phyloP scores from a whole-genome alignment of 2,797 vertebrate species.

The Scyliorhinus canicula region DNA sequence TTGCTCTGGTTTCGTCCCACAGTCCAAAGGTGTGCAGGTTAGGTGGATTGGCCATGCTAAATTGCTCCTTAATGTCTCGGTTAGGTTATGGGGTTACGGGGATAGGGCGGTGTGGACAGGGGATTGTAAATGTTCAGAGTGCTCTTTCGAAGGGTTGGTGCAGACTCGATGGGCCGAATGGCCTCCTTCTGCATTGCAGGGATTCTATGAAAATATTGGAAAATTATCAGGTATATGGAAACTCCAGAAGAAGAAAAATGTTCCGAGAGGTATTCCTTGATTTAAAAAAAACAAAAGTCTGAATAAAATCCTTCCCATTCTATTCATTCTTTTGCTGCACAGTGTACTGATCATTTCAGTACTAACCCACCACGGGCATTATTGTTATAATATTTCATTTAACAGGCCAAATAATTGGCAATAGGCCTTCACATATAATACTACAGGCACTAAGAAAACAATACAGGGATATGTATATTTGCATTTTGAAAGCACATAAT shows the following conservation, averaged over 20 bases:
- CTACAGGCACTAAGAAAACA: background rate
- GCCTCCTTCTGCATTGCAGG: no score
- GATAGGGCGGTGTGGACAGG: no score
- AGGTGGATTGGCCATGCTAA: no score
- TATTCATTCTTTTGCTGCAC: background rate
- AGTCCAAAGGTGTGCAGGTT: no score
- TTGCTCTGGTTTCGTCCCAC: no score
- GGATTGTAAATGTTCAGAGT: no score
- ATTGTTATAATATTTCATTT: background rate
- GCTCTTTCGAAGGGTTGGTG: no score
- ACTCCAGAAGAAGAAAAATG: background rate
- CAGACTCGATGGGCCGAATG: no score
- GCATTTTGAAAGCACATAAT: constrained; percentile 41
- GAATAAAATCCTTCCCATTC: background rate
- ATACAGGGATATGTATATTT: constrained; percentile 43
- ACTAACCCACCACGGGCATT: background rate
- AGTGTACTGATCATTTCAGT: background rate
- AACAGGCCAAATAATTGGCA: background rate
- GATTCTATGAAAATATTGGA: no score
- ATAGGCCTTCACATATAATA: background rate
- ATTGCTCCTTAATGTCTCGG: no score
- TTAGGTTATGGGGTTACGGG: no score
- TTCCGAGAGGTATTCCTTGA: background rate
- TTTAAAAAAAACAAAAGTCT: background rate
- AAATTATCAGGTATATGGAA: background rate